Evolutionary conservation across 2,113 vertebrate species (phyloP), one percentile per base, ranked within the genome.

Genomic region (Danionella cerebrum): DNA sequence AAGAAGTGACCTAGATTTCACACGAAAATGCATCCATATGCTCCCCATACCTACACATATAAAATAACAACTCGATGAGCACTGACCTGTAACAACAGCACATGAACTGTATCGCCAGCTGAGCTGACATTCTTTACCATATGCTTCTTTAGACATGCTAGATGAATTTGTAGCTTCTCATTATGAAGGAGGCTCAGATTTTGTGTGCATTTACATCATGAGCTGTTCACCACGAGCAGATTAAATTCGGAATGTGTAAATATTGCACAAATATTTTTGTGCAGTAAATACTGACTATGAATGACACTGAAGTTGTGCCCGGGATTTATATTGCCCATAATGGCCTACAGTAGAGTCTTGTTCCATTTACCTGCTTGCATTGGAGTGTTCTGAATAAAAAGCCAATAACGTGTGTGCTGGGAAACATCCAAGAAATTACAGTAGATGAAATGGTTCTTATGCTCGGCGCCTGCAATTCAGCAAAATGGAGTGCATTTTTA

Each of bases 1-100:
- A 64, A 29, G 36, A 73, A 39, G 36, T 77, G 79, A 84, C 80
- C 82, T 81, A 77, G 78, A 84, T 86, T 77, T 52, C 69, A 80
- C 79, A 80, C 79, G 47, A 60, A 81, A 85, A 76, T 76, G 74
- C 60, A 77, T 83, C 76, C 80, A 84, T 84, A 79, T 85, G 82
- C 68, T 22, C 44, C 48, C 31, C 44, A 57, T 79, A 77, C 47
- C 68, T 67, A 58, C 24, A 71, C 74, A 79, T 83, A 78, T 82
- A 71, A 82, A 85, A 82, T 77, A 82, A 82, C 84, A 78, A 58
- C 68, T 79, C 75, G 80, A 79, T 54, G 64, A 75, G 75, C 80
- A 79, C 50, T 67, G 64, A 45, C 73, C 81, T 69, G 39, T 80
- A 79, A 82, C 79, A 78, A 76, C 70, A 83, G 78, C 76, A 83